Evolutionary conservation across 2,113 vertebrate species (phyloP).

Genomic region (Condylura cristata): DNA sequence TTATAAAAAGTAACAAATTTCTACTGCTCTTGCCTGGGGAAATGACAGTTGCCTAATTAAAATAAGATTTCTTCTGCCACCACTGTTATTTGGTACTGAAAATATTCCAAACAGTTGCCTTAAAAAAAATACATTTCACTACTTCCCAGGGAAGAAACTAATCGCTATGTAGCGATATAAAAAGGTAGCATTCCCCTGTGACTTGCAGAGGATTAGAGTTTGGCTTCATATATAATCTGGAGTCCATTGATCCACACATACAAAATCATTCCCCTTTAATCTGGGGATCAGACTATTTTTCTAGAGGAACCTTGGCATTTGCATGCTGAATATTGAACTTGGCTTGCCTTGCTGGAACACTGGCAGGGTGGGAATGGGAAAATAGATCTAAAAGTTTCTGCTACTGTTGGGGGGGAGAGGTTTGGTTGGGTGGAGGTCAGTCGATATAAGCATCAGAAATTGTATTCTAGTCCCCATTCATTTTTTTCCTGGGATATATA

Average conservation of each 20-base stretch:
- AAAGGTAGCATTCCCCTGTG: slow-evolving; percentile 76
- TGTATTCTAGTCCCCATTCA: slow-evolving; percentile 53
- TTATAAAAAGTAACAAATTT: slow-evolving; percentile 76
- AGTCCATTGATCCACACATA: slow-evolving; percentile 76
- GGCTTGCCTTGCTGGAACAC: slow-evolving; percentile 76
- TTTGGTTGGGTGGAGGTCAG: slow-evolving; percentile 27
- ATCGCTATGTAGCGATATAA: slow-evolving; percentile 34
- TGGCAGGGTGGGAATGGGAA: slow-evolving; percentile 73
- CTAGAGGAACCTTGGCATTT: slow-evolving; percentile 82
- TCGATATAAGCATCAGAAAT: slow-evolving; percentile 68
- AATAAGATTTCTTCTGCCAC: slow-evolving; percentile 72
- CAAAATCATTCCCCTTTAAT: slow-evolving; percentile 83
- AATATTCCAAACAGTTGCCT: slow-evolving; percentile 72
- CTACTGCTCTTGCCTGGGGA: slow-evolving; percentile 58
- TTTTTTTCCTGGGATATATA: slow-evolving; percentile 65
- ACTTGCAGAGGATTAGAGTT: slow-evolving; percentile 80
- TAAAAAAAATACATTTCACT: slow-evolving; percentile 64
- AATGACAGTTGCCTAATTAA: slow-evolving; percentile 75
- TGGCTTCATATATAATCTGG: slow-evolving; percentile 82
- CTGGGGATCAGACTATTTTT: slow-evolving; percentile 82
- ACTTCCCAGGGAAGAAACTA: slow-evolving; percentile 72
- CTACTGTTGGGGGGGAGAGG: slow-evolving; percentile 69
- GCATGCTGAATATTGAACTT: slow-evolving; percentile 80
- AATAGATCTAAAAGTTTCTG: slow-evolving; percentile 82
- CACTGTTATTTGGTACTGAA: slow-evolving; percentile 67